Evolutionary conservation across 2,888 invertebrate species (phyloP), one percentile per base, ranked within the genome.

Genomic region (Papilio protenor): DNA sequence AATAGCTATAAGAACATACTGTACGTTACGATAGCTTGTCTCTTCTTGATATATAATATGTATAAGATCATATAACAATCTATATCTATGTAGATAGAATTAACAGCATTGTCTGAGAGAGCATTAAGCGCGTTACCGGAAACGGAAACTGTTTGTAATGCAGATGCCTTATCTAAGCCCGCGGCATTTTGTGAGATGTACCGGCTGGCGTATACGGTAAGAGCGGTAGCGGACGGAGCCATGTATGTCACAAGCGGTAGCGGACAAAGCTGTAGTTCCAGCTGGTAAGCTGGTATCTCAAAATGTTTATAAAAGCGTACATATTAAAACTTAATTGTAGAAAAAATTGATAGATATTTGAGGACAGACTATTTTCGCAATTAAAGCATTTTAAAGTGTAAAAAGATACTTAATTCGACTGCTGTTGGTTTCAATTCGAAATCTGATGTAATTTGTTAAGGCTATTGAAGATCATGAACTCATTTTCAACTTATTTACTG

Each of bases 111-210:
- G 73, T 77, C 57, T 81, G 80, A 80, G 75, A 47, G 61, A 76
- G 78, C 79, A 80, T 77, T 79, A 81, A 80, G 80, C 76, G 64
- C 73, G 45, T 69, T 73, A 79, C 79, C 81, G 84, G 84, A 83
- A 84, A 77, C 83, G 82, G 84, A 83, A 81, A 81, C 75, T 81
- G 81, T 83, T 82, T 80, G 80, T 84, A 84, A 82, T 79, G 79
- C 81, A 80, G 80, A 82, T 81, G 80, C 75, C 77, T 81, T 81
- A 82, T 81, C 81, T 80, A 70, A 47, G 79, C 78, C 66, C 75
- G 23, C 73, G 73, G 77, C 52, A 57, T 57, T 57, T 66, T 33
- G 73, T 64, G 47, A 23, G 64, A 55, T 61, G 70, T 47, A 57
- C 52, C 16, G 40, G 16, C 52, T 18, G 18, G 12, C 18, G 23